Evolutionary conservation across 1,140 invertebrate genomes (phyloP).

Genomic region (Nixonia krombeini): DNA sequence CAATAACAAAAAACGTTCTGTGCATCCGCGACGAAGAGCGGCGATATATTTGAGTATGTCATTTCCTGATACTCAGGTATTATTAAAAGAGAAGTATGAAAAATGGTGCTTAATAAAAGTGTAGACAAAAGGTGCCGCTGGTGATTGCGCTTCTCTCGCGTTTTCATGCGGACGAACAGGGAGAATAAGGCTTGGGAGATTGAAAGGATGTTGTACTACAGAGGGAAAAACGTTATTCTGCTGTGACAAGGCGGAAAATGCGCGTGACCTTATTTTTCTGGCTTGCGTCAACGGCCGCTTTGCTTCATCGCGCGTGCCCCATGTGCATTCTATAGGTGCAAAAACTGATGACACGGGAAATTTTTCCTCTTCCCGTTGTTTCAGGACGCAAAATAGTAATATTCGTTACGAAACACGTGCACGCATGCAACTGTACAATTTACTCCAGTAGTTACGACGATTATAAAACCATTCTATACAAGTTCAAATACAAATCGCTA

Average conservation of each 20-base stretch:
- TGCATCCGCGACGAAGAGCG: background rate
- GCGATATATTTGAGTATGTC: conserved; percentile 6
- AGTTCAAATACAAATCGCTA: too few relatives aligned
- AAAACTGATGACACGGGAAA: conserved; percentile 17
- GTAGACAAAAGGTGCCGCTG: conserved; percentile 52
- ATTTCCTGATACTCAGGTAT: conserved; percentile 6
- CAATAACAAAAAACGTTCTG: conserved; percentile 7
- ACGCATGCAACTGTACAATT: background rate
- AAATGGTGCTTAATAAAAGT: conserved; percentile 53
- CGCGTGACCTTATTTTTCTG: conserved; percentile 33
- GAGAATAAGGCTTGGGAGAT: conserved; percentile 35
- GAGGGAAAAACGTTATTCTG: conserved; percentile 44
- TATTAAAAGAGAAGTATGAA: conserved; percentile 54
- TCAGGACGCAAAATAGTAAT: conserved; percentile 14
- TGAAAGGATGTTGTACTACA: conserved; percentile 33
- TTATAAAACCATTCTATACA: too few relatives aligned
- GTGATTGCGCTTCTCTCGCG: conserved; percentile 34
- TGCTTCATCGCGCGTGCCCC: conserved; percentile 9
- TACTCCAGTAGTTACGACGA: background rate
- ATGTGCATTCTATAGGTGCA: conserved; percentile 19
- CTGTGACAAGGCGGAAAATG: conserved; percentile 22
- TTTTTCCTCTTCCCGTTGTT: conserved; percentile 11
- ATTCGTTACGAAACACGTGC: conserved; percentile 16
- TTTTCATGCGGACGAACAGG: conserved; percentile 1
- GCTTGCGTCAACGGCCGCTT: conserved; percentile 16